A percentile compares a stretch with the other conserved stretches of the same genome.
These are phyloP conservation scores for Gymnoscopelus microlampas DNA, from an alignment of 2,797 vertebrate genomes.

Conservation along the genomic window DNA sequence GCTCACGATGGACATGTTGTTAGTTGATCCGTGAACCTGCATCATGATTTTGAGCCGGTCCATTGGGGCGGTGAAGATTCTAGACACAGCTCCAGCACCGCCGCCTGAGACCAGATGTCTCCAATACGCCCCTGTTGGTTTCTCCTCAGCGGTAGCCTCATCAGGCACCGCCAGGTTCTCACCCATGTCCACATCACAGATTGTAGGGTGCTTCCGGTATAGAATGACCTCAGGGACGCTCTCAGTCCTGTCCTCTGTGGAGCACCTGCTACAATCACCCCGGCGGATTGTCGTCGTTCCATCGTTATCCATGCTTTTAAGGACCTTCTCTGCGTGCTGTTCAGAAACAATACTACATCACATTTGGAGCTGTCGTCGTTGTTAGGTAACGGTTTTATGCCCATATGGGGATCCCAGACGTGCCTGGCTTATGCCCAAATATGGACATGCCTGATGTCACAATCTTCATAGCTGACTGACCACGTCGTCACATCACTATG, in stretches of 20 bases:
- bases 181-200: constrained; percentile 87
- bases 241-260: constrained; percentile 87
- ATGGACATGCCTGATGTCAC: no score
- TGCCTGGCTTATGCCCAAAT: no score
- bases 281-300: constrained; percentile 95
- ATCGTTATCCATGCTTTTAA: constrained; percentile 95
- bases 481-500: no score
- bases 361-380: no score
- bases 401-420: no score
- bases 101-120: constrained; percentile 94
- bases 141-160: constrained; percentile 94
- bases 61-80: constrained; percentile 93
- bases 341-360: constrained; percentile 75
- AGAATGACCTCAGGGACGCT: constrained; percentile 97
- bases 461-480: no score
- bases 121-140: constrained; percentile 95
- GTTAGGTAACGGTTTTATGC: no score
- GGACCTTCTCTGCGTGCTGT: constrained; percentile 90
- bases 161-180: constrained; percentile 95
- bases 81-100: constrained; percentile 90
- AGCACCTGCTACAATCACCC: constrained; percentile 93
- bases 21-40: constrained; percentile 94
- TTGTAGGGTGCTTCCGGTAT: constrained; percentile 98
- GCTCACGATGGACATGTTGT: constrained; percentile 92
- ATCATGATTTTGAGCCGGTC: constrained; percentile 96